phyloP scores from a whole-genome alignment of 2,113 vertebrate species.

The Clinocottus analis region DNA sequence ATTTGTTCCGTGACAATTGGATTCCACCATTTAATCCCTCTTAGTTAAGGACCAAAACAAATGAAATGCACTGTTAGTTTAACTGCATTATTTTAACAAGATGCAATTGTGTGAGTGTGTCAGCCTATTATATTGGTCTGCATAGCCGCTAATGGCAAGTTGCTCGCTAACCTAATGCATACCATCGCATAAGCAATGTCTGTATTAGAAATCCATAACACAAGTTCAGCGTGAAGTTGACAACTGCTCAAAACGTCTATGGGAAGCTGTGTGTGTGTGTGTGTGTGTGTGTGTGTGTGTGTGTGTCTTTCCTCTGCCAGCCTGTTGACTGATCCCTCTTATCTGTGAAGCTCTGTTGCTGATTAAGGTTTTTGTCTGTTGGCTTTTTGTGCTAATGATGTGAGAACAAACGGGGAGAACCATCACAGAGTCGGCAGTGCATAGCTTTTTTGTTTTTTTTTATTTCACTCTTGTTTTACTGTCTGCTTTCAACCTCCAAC shows the following conservation, averaged over 20 bases:
- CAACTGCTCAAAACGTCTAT: constrained; percentile 38
- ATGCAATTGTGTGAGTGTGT: constrained; percentile 10
- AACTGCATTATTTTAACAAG: constrained; percentile 23
- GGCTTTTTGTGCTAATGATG: constrained; percentile 56
- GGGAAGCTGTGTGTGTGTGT: constrained; percentile 11
- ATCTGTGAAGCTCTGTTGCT: constrained; percentile 38
- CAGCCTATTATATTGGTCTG: constrained; percentile 21
- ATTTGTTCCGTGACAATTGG: background rate
- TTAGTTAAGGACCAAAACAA: background rate
- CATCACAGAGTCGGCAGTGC: background rate
- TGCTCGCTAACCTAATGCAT: constrained; percentile 22
- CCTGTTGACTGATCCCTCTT: constrained; percentile 45
- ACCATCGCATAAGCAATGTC: constrained; percentile 22
- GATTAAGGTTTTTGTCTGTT: constrained; percentile 54
- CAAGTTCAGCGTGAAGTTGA: constrained; percentile 41
- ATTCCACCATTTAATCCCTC: background rate
- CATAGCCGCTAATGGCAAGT: constrained; percentile 28
- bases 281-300: background rate
- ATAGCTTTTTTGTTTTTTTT: constrained; percentile 12
- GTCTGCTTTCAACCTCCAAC: background rate
- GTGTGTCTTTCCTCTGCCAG: background rate
- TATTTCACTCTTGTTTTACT: background rate
- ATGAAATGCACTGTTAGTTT: background rate
- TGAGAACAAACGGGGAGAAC: constrained; percentile 25
- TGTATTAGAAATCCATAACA: constrained; percentile 40